Percentiles rank a stretch among this genome's conserved stretches.
Evolutionary conservation across 2,113 vertebrate genomes (phyloP).

Genomic region (Toxostoma redivivum): DNA sequence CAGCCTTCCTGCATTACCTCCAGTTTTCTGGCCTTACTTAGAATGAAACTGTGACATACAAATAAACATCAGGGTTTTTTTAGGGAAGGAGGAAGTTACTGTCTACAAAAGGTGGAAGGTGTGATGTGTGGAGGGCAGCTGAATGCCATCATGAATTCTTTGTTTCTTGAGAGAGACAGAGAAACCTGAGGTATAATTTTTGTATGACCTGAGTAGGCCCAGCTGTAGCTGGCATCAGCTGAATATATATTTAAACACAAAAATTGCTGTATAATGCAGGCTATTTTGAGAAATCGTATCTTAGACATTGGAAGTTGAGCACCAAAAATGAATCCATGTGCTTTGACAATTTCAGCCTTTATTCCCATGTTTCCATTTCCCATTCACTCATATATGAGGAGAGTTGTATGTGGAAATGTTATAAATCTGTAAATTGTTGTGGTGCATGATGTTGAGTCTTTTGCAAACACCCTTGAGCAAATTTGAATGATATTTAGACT

Average conservation of each 20-base stretch:
- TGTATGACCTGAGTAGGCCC: background rate
- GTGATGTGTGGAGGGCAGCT: background rate
- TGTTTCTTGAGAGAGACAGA: background rate
- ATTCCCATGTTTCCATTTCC: background rate
- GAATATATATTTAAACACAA: slow-evolving; percentile 3
- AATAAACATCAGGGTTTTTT: background rate
- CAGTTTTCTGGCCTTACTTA: background rate
- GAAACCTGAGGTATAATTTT: background rate
- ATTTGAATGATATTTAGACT: background rate
- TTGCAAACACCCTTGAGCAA: background rate
- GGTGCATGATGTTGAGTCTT: background rate
- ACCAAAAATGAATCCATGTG: background rate
- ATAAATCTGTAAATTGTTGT: background rate
- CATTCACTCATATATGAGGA: background rate
- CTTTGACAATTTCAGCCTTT: background rate
- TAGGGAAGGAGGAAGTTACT: background rate
- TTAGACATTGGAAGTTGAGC: background rate
- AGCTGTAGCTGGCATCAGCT: slow-evolving; percentile 26
- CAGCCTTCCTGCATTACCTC: background rate
- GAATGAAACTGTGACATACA: background rate
- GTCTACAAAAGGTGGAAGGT: background rate
- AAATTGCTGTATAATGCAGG: background rate
- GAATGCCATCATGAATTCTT: background rate
- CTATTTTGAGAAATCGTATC: slow-evolving; percentile 18
- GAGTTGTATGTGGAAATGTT: background rate